Base-by-base conservation (phyloP, 1,140 invertebrate species). In the Drepana arcuata region DNA sequence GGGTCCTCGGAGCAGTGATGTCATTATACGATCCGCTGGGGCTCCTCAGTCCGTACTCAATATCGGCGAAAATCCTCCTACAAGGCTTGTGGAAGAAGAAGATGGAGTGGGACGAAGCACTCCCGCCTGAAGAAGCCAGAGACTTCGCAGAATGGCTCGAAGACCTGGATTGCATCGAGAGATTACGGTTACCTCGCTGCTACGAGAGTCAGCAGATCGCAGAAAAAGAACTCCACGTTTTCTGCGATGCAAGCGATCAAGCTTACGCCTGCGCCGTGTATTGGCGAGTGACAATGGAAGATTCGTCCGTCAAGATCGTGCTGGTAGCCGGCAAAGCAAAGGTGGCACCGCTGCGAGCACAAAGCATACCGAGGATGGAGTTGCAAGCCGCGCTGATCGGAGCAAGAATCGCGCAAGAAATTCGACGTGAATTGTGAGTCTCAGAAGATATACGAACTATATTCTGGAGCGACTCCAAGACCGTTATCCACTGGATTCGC, bases 401-500 rank as follows among this genome's bases (percentile, higher is more conserved):
- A 3, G 24, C 24, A 10, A 26, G 24, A 26, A 6, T 26, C 6
- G 24, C 24, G 2, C 2, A 6, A 10, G 24, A 26, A 10, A 26
- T 26, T 9, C 6, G 6, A 2, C 48, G 47, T 7, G 9, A 4
- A 26, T 26, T 2, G 48, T 47, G 9, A 39, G 44, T 16, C 41
- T 47, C 12, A 12, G 6, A 39, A 1, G 7, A 28, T n/a, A 13
- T n/a, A 0, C 3, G 21, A 9, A 41, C 46, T 1, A 16, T 40
- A 6, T 48, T 53, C 11, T 83, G 74, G 72, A 53, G 53, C 0
- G 79, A 84, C 47, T 75, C 69, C 0, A 45, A 25, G 2, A 60
- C 56, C 0, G 59, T 67, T 4, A 26, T 74, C 0, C 9, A 16
- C 2, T 81, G 75, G 72, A 52, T 84, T 0, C 28, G 41, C 21